phyloP scores from a whole-genome alignment of 2,113 vertebrate species.

The Amazona vittata region DNA sequence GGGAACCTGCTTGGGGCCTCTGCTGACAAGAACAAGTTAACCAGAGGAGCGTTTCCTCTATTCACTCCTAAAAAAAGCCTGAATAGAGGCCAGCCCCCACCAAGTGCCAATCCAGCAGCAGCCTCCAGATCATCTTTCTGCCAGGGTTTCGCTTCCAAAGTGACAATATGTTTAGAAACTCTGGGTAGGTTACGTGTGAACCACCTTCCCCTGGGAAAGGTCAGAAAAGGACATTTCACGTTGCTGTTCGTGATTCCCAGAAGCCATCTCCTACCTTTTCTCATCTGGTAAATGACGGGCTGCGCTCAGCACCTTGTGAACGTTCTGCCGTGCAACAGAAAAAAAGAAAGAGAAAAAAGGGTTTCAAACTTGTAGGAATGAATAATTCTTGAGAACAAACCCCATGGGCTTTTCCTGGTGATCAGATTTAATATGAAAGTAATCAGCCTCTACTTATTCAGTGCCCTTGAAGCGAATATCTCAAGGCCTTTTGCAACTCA shows the following conservation, averaged over 20 bases:
- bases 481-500: slow-evolving; percentile 5
- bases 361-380: background rate
- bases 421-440: slow-evolving; percentile 54
- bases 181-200: background rate
- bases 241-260: background rate
- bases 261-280: slow-evolving; percentile 75
- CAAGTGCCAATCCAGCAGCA: background rate
- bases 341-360: background rate
- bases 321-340: slow-evolving; percentile 74
- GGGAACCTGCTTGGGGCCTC: background rate
- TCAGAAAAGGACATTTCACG: background rate
- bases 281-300: slow-evolving; percentile 70
- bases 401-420: background rate
- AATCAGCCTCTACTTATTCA: slow-evolving; percentile 49
- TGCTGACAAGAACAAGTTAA: background rate
- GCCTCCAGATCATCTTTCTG: background rate
- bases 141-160: background rate
- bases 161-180: background rate
- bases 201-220: background rate
- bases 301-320: slow-evolving; percentile 84
- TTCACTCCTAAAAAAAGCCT: background rate
- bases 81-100: background rate
- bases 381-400: slow-evolving; percentile 36
- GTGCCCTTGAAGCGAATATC: background rate
- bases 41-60: background rate